A percentile compares a stretch with the other conserved stretches of the same genome.
phyloP scores from a whole-genome alignment of 2,797 vertebrate species.

The Melanitta fusca region DNA sequence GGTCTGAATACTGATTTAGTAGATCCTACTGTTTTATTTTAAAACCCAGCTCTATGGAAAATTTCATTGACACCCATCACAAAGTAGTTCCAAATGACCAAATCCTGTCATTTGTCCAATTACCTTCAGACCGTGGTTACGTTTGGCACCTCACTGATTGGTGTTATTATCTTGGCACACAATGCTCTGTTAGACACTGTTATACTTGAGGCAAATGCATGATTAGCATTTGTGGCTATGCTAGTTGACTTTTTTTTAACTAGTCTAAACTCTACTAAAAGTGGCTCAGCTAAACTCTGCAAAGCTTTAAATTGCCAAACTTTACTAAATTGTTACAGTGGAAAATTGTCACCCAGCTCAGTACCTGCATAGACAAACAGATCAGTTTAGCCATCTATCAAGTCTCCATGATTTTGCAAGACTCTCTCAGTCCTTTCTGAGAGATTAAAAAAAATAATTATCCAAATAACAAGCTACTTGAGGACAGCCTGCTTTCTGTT shows the following conservation, averaged over 20 bases:
- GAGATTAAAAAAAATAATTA: neutral
- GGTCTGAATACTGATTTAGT: neutral
- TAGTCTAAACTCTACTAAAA: neutral
- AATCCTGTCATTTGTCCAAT: neutral
- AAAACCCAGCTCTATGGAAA: neutral
- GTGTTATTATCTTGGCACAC: neutral
- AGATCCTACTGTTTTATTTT: neutral
- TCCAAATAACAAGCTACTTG: neutral
- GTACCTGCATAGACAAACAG: neutral
- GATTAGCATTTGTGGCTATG: neutral
- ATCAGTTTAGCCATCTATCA: neutral
- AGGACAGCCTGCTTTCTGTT: neutral
- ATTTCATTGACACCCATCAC: accelerated
- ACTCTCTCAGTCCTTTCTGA: neutral
- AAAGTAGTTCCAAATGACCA: neutral
- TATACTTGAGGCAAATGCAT: neutral
- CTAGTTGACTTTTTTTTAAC: neutral
- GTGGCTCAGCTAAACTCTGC: neutral
- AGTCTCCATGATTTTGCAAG: neutral
- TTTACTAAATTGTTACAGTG: neutral
- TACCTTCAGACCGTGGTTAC: neutral
- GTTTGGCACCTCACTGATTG: neutral
- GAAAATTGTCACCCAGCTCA: neutral
- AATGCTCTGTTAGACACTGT: neutral
- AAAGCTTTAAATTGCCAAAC: neutral